Conservation (phyloP, 2,113 vertebrate species). For the Pseudopodoces humilis region DNA sequence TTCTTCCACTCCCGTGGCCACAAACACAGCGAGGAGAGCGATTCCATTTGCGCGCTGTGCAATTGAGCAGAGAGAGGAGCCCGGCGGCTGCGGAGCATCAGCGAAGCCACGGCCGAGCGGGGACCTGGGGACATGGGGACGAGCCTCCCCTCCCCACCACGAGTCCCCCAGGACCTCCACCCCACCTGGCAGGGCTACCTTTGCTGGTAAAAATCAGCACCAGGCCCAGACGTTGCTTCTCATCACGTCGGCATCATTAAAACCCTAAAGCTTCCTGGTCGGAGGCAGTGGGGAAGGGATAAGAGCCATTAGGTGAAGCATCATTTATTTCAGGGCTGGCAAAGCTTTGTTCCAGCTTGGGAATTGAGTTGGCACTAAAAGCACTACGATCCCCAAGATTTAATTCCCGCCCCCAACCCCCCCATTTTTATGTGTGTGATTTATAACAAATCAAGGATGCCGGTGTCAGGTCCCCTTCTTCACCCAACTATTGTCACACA, state of each 20-base stretch:
- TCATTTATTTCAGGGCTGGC: conserved; percentile 51
- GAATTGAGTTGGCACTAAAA: conserved; percentile 39
- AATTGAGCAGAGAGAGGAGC: conserved; percentile 65
- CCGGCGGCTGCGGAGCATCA: conserved; percentile 46
- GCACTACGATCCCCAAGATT: background rate
- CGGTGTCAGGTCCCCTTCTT: background rate
- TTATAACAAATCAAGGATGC: conserved; percentile 40
- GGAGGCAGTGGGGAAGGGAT: conserved; percentile 22
- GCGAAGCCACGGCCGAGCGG: background rate
- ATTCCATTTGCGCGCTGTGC: conserved; percentile 63
- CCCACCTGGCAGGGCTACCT: background rate
- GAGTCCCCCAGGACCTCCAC: background rate
- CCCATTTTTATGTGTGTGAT: background rate
- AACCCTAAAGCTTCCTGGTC: conserved; percentile 34
- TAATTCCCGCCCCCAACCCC: background rate
- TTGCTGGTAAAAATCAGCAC: background rate
- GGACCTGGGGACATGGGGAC: background rate
- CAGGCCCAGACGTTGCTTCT: background rate
- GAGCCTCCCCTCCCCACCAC: background rate
- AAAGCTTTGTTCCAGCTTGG: conserved; percentile 58
- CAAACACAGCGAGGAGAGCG: conserved; percentile 58
- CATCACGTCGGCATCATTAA: background rate
- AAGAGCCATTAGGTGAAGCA: conserved; percentile 39
- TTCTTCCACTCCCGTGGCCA: conserved; percentile 71
- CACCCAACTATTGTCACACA: conserved; percentile 37